Evolutionary conservation across 2,113 vertebrate genomes (phyloP).

Genomic region (Tetrao urogallus): DNA sequence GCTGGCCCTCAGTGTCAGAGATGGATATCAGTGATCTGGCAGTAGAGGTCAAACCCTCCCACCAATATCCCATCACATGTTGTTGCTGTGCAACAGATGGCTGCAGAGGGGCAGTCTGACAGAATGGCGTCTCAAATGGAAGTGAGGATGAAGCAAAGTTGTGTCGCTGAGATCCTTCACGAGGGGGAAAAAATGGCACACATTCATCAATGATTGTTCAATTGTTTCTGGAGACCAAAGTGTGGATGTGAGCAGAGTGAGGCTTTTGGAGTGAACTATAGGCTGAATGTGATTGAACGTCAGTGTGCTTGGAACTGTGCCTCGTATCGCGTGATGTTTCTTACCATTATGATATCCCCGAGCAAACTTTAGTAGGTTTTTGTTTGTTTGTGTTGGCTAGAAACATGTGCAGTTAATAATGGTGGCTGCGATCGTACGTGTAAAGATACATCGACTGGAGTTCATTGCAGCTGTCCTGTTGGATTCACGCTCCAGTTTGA

Average conservation of each 20-base stretch:
- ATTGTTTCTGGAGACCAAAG: not conserved
- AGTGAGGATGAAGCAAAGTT: not conserved
- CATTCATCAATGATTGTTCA: not conserved
- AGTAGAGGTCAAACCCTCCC: not conserved
- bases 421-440: constrained; percentile 97
- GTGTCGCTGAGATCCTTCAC: not conserved
- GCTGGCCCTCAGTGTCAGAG: not conserved
- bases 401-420: constrained; percentile 96
- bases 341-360: not conserved
- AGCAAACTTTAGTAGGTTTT: not conserved
- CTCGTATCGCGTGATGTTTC: not conserved
- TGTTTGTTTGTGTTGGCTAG: constrained; percentile 73
- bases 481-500: constrained; percentile 95
- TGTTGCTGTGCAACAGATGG: too few relatives aligned
- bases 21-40: too few relatives aligned
- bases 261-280: too few relatives aligned
- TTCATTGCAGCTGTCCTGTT: constrained; percentile 94
- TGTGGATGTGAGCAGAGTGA: not conserved
- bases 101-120: not conserved
- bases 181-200: not conserved
- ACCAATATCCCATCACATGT: not conserved
- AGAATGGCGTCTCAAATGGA: too few relatives aligned
- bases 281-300: not conserved
- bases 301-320: not conserved
- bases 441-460: constrained; percentile 96